Evolutionary conservation across 2,797 vertebrate species (phyloP).

Genomic region (Dryobates pubescens): DNA sequence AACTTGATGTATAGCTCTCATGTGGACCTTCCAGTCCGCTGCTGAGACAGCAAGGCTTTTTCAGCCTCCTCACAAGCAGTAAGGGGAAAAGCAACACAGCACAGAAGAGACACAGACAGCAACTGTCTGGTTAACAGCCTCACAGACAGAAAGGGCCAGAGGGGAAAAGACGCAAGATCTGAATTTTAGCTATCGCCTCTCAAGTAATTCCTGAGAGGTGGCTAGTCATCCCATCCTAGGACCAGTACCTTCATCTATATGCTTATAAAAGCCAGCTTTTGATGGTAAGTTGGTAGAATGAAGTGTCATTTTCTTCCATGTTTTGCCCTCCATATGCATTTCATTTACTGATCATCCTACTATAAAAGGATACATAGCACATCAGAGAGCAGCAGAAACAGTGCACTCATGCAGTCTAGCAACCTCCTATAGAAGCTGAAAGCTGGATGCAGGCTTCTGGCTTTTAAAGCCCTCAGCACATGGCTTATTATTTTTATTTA

Average conservation of each 20-base stretch:
- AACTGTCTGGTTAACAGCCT: not conserved
- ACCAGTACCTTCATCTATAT: not conserved
- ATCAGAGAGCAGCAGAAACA: not conserved
- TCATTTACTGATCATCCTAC: not conserved
- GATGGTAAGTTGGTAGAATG: not conserved
- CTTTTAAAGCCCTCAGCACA: not conserved
- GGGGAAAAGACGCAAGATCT: not conserved
- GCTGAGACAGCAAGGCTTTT: not conserved
- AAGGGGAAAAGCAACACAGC: not conserved
- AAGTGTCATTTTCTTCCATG: not conserved
- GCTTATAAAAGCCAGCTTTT: not conserved
- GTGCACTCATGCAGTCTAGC: fast-evolving
- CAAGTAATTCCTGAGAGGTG: not conserved
- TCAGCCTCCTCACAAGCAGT: not conserved
- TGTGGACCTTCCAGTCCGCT: not conserved
- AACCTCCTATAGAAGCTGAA: not conserved
- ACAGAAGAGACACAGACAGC: not conserved
- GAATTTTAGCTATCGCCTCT: not conserved
- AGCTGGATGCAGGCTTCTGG: not conserved
- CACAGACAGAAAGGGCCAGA: not conserved
- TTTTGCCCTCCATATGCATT: not conserved
- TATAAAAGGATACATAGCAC: not conserved
- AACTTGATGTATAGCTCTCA: not conserved
- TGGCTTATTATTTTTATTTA: not conserved
- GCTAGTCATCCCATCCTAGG: not conserved